Percentiles rank a stretch among this genome's conserved stretches.
These are phyloP conservation scores for Engystomops pustulosus DNA, from an alignment of 2,113 vertebrate species.

Conservation along the genomic window DNA sequence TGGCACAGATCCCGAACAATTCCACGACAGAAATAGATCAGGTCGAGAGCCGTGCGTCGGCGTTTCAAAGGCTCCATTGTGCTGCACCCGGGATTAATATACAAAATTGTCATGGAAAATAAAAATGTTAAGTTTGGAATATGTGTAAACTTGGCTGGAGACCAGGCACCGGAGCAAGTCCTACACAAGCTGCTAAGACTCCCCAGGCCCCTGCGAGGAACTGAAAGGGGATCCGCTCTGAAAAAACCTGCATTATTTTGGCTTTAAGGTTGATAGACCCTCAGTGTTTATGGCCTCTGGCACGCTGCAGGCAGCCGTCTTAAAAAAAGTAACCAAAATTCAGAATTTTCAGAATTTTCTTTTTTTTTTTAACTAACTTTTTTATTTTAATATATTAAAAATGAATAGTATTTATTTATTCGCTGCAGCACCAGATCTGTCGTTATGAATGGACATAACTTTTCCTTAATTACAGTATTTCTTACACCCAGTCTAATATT, in stretches of 20 bases:
- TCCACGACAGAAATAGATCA: conserved; percentile 28
- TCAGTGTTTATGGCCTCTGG: neutral
- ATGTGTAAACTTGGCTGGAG: conserved; percentile 15
- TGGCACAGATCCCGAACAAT: neutral
- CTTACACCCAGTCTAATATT: no score
- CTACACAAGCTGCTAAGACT: neutral
- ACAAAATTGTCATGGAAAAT: conserved; percentile 55
- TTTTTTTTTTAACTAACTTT: no score
- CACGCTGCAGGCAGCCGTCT: no score
- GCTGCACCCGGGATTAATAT: conserved; percentile 15
- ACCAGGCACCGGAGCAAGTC: conserved; percentile 22
- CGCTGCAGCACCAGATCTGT: no score
- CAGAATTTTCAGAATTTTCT: no score
- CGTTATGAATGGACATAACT: no score
- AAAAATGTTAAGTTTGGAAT: conserved; percentile 44
- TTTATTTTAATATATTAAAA: no score
- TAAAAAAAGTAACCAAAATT: no score
- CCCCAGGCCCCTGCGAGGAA: neutral
- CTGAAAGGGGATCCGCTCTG: neutral
- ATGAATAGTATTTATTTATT: no score
- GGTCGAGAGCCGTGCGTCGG: neutral
- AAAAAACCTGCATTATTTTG: neutral
- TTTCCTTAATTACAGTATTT: no score
- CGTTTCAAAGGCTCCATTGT: conserved; percentile 30
- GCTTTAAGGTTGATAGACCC: neutral